A percentile compares a stretch with the other conserved stretches of the same genome.
Evolutionary conservation across 2,888 invertebrate species (phyloP).

Genomic region (Lasioglossum zephyrum): DNA sequence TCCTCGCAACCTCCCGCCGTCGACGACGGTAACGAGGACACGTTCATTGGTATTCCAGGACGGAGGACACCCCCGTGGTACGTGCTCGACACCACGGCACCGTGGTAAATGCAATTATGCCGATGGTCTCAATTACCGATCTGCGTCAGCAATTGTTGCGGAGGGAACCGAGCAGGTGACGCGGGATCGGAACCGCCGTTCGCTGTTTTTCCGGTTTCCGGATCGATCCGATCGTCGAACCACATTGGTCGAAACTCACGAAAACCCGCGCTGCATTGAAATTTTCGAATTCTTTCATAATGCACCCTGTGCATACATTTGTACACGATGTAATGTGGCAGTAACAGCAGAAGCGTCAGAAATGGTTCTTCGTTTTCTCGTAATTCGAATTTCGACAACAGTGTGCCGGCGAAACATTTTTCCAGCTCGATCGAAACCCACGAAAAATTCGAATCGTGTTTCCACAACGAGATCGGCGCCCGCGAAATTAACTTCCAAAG

Average conservation of each 20-base stretch:
- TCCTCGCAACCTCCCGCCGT: neutral
- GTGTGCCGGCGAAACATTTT: neutral
- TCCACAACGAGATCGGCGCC: neutral
- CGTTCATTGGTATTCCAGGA: slow-evolving; percentile 77
- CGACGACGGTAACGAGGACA: slow-evolving; percentile 67
- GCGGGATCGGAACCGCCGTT: slow-evolving; percentile 40
- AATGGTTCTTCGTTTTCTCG: no score
- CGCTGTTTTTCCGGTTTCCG: slow-evolving; percentile 31
- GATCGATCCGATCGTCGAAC: slow-evolving; percentile 4
- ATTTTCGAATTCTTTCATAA: neutral
- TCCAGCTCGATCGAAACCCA: neutral
- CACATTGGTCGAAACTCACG: neutral
- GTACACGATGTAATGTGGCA: no score
- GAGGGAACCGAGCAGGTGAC: slow-evolving; percentile 68
- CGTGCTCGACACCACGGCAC: slow-evolving; percentile 72
- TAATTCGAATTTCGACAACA: no score
- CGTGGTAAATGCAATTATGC: slow-evolving; percentile 77
- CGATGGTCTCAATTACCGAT: slow-evolving; percentile 79
- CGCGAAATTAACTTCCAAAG: neutral
- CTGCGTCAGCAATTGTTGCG: slow-evolving; percentile 76
- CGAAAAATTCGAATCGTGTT: slow-evolving; percentile 7
- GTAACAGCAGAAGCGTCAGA: no score
- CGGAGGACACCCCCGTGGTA: slow-evolving; percentile 63
- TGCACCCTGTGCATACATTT: no score
- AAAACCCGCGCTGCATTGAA: neutral